Evolutionary conservation across 1,140 invertebrate species (phyloP), one percentile per base, ranked within the genome.

Genomic region (Drosophila mayri): DNA sequence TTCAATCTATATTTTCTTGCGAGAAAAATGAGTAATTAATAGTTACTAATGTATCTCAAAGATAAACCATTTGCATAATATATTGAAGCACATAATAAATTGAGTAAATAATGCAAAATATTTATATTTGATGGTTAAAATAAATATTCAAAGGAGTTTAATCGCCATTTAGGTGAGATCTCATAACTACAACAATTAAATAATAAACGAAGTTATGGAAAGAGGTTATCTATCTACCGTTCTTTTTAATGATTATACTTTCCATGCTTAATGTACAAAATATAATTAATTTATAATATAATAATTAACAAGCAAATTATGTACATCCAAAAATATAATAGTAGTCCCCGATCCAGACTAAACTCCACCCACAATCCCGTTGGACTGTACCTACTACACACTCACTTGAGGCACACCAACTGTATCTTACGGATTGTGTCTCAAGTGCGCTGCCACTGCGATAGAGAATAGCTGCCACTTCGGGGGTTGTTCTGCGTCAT

Each of bases 401-500:
- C 57, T 35, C 35, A 63, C 25, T 54, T 54, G 50, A 16, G 10
- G 16, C 49, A 58, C 38, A 44, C 61, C 61, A 66, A 35, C 47
- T 35, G 52, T 57, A 58, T 72, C 61, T 70, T 41, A 50, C 59
- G 54, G 46, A 64, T 40, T 63, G 63, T 67, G 84, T 88, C 84
- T 87, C 84, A 87, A 87, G 84, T 88, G 49, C 55, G 49, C 55
- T 79, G 55, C 50, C 71, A 71, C 63, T 71, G 68, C 59, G 58
- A 73, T 38, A 30, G 41, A 38, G 68, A 61, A 65, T 59, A 75
- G 67, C 65, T 71, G 49, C 22, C 71, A 79, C 79, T 82, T 73
- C 68, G 70, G 80, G 82, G 83, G 86, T 83, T 81, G 75, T 63
- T 77, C 70, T 85, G 58, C 74, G 73, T 76, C 72, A 66, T 76